Base-by-base conservation (phyloP, 2,113 vertebrate species). In the Scomber colias region DNA sequence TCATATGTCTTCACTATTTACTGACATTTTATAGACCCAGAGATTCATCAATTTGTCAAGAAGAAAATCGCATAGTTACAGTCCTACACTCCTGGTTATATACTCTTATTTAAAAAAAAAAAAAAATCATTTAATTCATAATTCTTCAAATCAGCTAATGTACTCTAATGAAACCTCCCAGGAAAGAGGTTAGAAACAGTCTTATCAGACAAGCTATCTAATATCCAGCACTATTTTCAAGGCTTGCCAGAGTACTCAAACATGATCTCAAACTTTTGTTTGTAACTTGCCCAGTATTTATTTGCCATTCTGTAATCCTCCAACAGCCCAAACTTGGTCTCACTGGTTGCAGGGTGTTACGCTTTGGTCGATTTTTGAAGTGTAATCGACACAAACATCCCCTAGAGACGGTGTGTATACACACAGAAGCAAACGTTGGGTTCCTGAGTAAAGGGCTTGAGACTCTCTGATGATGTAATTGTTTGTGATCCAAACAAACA, bases 401-500 rank as follows among this genome's bases (percentile, higher is more conserved):
- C 3, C 70, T 50, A 71, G 59, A 71, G 50, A 16, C 35, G 0
- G 49, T 63, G 56, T 75, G 61, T 49, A 59, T 70, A 76, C 63
- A 70, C 46, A 31, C 40, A 49, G 19, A 75, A 11, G 63, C 30
- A 69, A 67, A 77, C 49, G 7, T 79, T 83, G 48, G 17, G 66
- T 57, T 76, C 54, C 67, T 35, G 27, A 71, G 31, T 59, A 53
- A 57, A 81, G 44, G 56, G 49, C 79, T 17, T 5, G 53, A 72
- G 72, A 61, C 46, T 63, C 75, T 59, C 49, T 17, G 55, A 27
- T 85, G 85, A 88, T 80, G 83, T 90, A 8, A 92, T 80, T 90
- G 77, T 90, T 92, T 90, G 74, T 79, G 75, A 66, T 72, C 66
- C 69, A 84, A 89, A 88, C 66, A 83, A 87, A 84, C 65, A 69